Base-by-base conservation (phyloP, 2,113 vertebrate genomes). In the Atrichornis clamosus region DNA sequence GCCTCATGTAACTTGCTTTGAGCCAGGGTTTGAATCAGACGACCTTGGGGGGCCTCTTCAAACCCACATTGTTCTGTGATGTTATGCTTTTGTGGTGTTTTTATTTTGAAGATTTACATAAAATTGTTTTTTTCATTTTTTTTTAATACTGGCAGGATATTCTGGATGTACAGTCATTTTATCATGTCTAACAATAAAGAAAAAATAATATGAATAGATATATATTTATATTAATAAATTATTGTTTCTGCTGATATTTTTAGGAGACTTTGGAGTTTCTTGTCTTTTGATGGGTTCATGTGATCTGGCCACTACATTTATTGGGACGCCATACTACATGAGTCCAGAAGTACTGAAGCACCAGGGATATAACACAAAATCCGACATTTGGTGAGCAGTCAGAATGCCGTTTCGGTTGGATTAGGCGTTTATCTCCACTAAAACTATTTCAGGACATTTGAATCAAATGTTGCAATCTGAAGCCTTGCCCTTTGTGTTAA, bases 201-300 rank as follows among this genome's bases (percentile, higher is more conserved):
- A 18, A 77, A 44, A 39, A 33, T 70, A 58, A 16, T 67, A 26
- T 67, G 2, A 74, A 30, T 55, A 73, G 5, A 17, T 62, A 32
- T 1, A 28, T 26, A 26, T 73, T 81, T 70, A 12, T 58, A 58
- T 27, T 15, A 70, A 33, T 69, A 53, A 12, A 9, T 78, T n/a
- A 50, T 81, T 87, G 10, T 47, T 77, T 76, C 33, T 78, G 44
- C 26, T 90, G 47, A 82, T 94, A 79, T 87, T 93, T 97, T 89
- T 93, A 99, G 99, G 99, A 80, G 99, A 99, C 93, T 99, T 99
- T 65, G 99, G 99, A 62, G 98, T 99, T 90, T 99, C 98, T 91
- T 88, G 98, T 46, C 98, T 99, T 78, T 96, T 99, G 76, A 98
- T 99, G 97, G 98, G 98, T 68, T 98, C 99, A 4, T 98, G 98